Evolutionary conservation across 2,113 vertebrate genomes (phyloP).

Genomic region (Myxocyprinus asiaticus): DNA sequence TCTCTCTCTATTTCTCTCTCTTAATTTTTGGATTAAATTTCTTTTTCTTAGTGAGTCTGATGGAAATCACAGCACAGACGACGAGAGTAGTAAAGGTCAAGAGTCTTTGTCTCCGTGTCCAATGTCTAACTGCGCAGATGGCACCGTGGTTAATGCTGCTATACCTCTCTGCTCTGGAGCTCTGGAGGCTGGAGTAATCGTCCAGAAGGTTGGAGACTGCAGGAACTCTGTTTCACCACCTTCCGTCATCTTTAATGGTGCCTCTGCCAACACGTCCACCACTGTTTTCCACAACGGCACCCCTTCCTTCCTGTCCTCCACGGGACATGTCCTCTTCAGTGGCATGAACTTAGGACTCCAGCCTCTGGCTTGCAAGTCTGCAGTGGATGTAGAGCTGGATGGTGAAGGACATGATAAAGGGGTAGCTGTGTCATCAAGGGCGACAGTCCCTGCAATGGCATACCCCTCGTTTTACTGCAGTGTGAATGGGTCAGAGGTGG

Average conservation of each 20-base stretch:
- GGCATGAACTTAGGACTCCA: constrained; percentile 32
- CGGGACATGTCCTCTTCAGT: constrained; percentile 58
- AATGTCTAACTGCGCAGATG: constrained; percentile 82
- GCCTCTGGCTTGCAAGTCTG: constrained; percentile 22
- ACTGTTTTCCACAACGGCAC: constrained; percentile 69
- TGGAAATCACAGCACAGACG: constrained; percentile 97
- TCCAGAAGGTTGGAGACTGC: constrained; percentile 91
- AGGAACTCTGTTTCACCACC: constrained; percentile 85
- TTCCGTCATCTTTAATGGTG: constrained; percentile 85
- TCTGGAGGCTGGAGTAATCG: constrained; percentile 83
- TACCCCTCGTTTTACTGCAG: constrained; percentile 84
- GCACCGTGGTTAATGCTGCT: constrained; percentile 71
- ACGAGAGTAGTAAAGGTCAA: constrained; percentile 95
- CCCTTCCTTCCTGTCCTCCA: constrained; percentile 78
- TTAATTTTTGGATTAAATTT: too few relatives aligned
- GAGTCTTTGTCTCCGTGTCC: constrained; percentile 93
- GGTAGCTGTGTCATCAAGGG: constrained; percentile 77
- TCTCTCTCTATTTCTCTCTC: not conserved
- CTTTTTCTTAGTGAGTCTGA: constrained; percentile 86
- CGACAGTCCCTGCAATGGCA: constrained; percentile 68
- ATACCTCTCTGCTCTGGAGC: constrained; percentile 75
- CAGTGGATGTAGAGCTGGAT: constrained; percentile 79
- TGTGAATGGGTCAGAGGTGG: constrained; percentile 85
- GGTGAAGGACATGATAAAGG: constrained; percentile 81
- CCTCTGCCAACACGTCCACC: constrained; percentile 61